Evolutionary conservation across 2,888 invertebrate species (phyloP).

Genomic region (Seladonia tumulorum): DNA sequence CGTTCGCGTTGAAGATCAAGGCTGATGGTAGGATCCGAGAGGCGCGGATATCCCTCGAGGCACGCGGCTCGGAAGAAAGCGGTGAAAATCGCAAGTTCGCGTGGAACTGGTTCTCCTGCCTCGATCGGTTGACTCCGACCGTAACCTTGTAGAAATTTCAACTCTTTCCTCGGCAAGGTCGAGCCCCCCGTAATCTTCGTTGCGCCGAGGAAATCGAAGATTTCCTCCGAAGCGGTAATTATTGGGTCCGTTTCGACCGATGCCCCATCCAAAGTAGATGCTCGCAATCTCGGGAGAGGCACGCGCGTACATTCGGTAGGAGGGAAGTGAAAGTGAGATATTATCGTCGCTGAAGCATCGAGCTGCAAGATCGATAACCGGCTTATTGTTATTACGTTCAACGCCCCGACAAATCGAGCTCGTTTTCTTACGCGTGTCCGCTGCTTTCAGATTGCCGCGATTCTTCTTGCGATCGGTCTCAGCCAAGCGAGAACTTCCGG

Average conservation of each 20-base stretch:
- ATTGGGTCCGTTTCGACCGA: not conserved
- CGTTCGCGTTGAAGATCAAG: not conserved
- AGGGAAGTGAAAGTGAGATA: conserved; percentile 77
- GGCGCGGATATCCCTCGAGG: conserved; percentile 27
- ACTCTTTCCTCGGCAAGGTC: conserved; percentile 44
- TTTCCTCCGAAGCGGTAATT: conserved; percentile 28
- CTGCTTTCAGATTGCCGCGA: conserved; percentile 76
- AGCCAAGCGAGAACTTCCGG: conserved; percentile 51
- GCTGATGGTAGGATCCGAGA: not conserved
- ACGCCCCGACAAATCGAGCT: conserved; percentile 15
- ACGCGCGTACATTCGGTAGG: conserved; percentile 30
- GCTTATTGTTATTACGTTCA: conserved; percentile 46
- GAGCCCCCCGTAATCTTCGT: not conserved
- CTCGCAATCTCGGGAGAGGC: not conserved
- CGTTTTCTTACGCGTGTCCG: conserved; percentile 43
- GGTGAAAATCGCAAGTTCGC: conserved; percentile 76
- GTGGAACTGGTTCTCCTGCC: conserved; percentile 74
- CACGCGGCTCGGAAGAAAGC: conserved; percentile 75
- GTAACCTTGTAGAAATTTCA: conserved; percentile 56
- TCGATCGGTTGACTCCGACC: conserved; percentile 27
- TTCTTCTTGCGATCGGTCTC: conserved; percentile 69
- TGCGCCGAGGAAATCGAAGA: not conserved
- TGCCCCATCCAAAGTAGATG: not conserved
- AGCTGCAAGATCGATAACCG: conserved; percentile 65
- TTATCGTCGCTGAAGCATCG: conserved; percentile 65